phyloP scores from a whole-genome alignment of 2,797 vertebrate species.

The Urosaurus nigricauda region DNA sequence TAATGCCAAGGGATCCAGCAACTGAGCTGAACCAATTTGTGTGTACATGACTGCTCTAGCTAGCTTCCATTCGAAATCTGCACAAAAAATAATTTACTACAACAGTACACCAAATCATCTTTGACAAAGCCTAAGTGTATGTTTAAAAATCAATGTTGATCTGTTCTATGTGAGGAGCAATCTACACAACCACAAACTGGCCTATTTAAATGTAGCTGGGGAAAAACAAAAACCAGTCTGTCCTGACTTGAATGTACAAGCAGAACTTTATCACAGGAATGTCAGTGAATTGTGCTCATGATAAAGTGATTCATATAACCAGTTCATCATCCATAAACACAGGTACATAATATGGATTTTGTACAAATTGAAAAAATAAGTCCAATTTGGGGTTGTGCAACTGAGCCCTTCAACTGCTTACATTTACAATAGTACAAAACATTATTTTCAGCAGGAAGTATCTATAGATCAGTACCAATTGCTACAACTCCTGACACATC shows the following conservation, averaged over 20 bases:
- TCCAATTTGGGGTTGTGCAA: conserved; percentile 14
- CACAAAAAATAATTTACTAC: conserved; percentile 44
- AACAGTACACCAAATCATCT: conserved; percentile 32
- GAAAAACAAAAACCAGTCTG: background rate
- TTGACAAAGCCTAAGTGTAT: conserved; percentile 29
- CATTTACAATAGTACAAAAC: background rate
- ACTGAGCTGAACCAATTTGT: conserved; percentile 36
- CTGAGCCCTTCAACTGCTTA: background rate
- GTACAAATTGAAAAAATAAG: background rate
- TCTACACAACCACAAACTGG: background rate
- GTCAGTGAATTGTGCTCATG: conserved; percentile 9
- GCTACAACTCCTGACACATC: background rate
- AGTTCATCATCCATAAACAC: background rate
- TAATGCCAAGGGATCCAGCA: conserved; percentile 9
- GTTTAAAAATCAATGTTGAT: background rate
- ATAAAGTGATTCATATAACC: conserved; percentile 7
- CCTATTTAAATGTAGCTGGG: background rate
- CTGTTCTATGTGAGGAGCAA: background rate
- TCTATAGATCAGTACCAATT: conserved; percentile 25
- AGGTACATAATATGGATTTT: conserved; percentile 4
- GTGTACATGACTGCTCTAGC: conserved; percentile 23
- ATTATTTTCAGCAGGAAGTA: conserved; percentile 1
- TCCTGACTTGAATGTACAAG: background rate
- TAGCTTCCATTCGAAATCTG: conserved; percentile 42
- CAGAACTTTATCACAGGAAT: conserved; percentile 11